Evolutionary conservation across 2,888 invertebrate species (phyloP), one percentile per base, ranked within the genome.

Genomic region (Rhingia campestris): DNA sequence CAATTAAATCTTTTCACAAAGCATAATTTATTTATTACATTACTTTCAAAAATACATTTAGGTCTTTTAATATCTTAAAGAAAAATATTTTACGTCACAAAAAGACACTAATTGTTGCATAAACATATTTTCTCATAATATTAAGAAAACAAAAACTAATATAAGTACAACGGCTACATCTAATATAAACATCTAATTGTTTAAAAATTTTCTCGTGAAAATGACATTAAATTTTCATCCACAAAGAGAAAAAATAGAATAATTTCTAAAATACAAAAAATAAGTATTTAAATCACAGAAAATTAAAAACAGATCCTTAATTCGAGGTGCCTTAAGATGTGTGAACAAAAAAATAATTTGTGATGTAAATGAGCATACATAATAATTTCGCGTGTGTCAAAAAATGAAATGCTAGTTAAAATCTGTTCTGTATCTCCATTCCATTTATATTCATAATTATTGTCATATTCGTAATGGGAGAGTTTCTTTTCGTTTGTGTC

Each of bases 231-330:
- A 22, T 22, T 39, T 39, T 7, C 14, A 33, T 66, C 14, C 14
- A 30, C 12, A 37, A 51, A 35, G 39, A 37, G 12, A 39, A 35
- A n/a, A 35, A 30, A 0, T 6, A 37, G 35, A 32, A 37, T 30
- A 49, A 30, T 49, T 54, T 49, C 10, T 49, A n/a, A 37, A 35
- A 58, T 58, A 5, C 10, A 51, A 41, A 32, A 32, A 49, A 49
- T 49, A 51, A 53, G 6, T 32, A 30, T 41, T 49, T 41, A 67
- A 75, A 76, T 76, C 76, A 76, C 76, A 76, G 76, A 61, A 67
- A 69, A 69, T 10, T 43, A 37, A 37, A 66, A 59, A 54, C 49
- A 63, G 4, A 63, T 61, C 70, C 59, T 56, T 35, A 66, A 56
- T 69, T 56, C 56, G 56, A 69, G 54, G 41, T 45, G 12, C 6